A percentile compares a stretch with the other conserved stretches of the same genome.
Conservation (phyloP, 2,888 invertebrate genomes). For the Dryobotodes eremita region DNA sequence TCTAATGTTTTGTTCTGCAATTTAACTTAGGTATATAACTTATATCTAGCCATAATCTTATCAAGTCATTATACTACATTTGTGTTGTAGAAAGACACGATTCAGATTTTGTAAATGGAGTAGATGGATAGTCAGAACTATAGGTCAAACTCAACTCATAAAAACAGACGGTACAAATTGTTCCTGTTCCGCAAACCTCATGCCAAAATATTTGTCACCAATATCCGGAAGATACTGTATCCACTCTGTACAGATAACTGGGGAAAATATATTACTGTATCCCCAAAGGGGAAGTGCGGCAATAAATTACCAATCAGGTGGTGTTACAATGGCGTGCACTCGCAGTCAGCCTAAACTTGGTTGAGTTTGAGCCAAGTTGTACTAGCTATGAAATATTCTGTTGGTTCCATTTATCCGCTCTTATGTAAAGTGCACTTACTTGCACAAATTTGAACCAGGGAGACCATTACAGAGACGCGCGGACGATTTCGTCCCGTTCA, state of each 20-base stretch:
- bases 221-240: constrained; percentile 55
- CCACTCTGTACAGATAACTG: constrained; percentile 54
- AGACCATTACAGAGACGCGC: constrained; percentile 76
- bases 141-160: constrained; percentile 12
- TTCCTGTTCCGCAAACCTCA: constrained; percentile 32
- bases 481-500: constrained; percentile 76
- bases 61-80: neutral
- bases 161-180: constrained; percentile 30
- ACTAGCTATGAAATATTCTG: constrained; percentile 81
- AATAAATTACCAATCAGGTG: constrained; percentile 81
- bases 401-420: constrained; percentile 78
- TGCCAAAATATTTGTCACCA: constrained; percentile 60
- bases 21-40: constrained; percentile 12
- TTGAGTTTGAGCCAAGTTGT: constrained; percentile 81
- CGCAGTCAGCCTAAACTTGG: constrained; percentile 74
- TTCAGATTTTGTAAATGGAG: neutral
- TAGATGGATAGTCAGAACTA: neutral
- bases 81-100: no score
- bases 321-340: constrained; percentile 72
- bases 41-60: constrained; percentile 7
- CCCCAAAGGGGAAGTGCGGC: constrained; percentile 63
- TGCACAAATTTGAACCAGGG: constrained; percentile 78
- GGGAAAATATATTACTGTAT: constrained; percentile 56
- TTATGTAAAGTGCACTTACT: constrained; percentile 80
- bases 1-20: constrained; percentile 35